A percentile compares a stretch with the other conserved stretches of the same genome.
Conservation (phyloP, 2,797 vertebrate genomes). For the Cheirogaleus major region DNA sequence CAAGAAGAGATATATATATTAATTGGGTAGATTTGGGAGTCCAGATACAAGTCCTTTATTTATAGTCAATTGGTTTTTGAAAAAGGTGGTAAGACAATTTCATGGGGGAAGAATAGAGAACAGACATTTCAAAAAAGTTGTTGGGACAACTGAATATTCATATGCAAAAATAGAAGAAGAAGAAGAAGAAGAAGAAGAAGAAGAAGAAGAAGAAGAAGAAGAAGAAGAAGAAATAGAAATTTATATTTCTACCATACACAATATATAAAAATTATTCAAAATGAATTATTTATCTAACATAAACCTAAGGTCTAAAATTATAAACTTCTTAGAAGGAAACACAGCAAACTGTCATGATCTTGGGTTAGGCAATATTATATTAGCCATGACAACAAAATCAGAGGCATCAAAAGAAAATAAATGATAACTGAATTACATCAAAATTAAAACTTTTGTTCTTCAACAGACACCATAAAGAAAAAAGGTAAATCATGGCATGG, state of each 20-base stretch:
- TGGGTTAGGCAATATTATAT: neutral
- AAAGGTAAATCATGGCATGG: neutral
- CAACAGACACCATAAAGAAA: neutral
- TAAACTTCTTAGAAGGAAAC: neutral
- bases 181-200: neutral
- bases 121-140: neutral
- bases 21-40: neutral
- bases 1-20: neutral
- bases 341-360: neutral
- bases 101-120: neutral
- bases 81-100: neutral
- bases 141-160: neutral
- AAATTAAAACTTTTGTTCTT: neutral
- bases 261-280: neutral
- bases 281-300: neutral
- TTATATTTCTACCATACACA: neutral
- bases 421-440: neutral
- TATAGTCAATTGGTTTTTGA: neutral
- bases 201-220: no score
- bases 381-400: neutral
- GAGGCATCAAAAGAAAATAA: neutral
- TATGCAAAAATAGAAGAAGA: neutral
- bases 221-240: neutral
- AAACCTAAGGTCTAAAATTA: neutral
- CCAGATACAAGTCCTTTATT: neutral